Evolutionary conservation across 2,888 invertebrate genomes (phyloP), one percentile per base, ranked within the genome.

Genomic region (Galeruca laticollis): DNA sequence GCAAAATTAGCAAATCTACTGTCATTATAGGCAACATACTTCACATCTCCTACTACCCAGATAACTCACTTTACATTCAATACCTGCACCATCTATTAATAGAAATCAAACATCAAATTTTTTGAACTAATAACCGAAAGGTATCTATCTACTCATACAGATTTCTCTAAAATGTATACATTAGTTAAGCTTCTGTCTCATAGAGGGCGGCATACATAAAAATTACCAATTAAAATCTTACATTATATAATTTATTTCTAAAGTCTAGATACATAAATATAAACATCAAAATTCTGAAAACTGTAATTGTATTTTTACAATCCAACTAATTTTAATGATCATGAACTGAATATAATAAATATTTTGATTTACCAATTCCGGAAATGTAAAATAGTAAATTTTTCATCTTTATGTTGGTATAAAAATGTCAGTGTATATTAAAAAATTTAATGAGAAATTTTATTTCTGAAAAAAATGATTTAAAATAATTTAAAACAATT

Each of bases 11-110:
- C 49, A 40, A 51, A 21, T 31, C 4, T 20, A 26, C 47, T 37
- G 21, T 15, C 13, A 13, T 26, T 20, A 15, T 20, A 57, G 57
- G 35, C 65, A 56, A 37, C 65, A 33, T 40, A 35, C 33, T 43
- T 18, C 5, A 15, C 18, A 6, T 13, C 4, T 15, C 15, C 47
- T 47, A 8, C 47, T 47, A 18, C 9, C 8, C 10, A 47, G 47
- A 15, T 15, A 47, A 47, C 18, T 47, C 15, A 8, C 9, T 9
- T 47, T 18, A 47, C 47, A 40, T n/a, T n/a, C 13, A 40, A 40
- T 13, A 40, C n/a, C 40, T 6, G 40, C 40, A 40, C n/a, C 2
- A 26, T 26, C 26, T 26, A 11, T 37, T 37, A 10, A 37, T 10
- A 37, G 0, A 37, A 37, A 11, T 37, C 11, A 1, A 6, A 26